Base-by-base conservation (phyloP, 2,113 vertebrate species). In the Crocuta crocuta region DNA sequence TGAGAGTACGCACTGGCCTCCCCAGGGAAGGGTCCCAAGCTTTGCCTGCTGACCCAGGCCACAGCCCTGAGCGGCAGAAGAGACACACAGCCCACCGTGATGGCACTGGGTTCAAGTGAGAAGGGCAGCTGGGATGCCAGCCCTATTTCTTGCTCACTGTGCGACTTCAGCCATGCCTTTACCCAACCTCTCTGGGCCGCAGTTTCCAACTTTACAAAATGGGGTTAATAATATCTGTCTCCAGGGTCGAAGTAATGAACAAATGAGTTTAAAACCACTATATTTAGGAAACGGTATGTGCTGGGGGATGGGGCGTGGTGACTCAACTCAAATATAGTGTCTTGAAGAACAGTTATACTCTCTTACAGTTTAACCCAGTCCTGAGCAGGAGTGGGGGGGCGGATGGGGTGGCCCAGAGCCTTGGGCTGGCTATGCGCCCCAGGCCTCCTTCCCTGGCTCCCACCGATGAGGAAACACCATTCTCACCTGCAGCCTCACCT, bases 401-500 rank as follows among this genome's bases (percentile, higher is more conserved):
- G 15, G 19, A 63, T 5, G 10, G 53, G 39, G 5, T 0, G 3
- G 63, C 55, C 61, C 11, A 0, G 7, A 31, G 48, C 63, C 66
- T 11, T 0, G 9, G 28, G 53, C 15, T 7, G 50, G 82, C 24
- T 1, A 10, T 1, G 2, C 1, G 7, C 19, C 89, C 90, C 43
- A 9, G 4, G 6, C n/a, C 43, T 50, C 19, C 65, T 12, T 45
- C 19, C 53, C 43, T 6, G 33, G 70, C 70, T 21, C 35, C 73
- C 31, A 10, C 35, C 31, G 45, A 23, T 13, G 35, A 26, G 26
- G 58, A 24, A 2, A 4, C 28, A 4, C 26, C 11, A 0, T 4
- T 10, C 43, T 10, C 31, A 61, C 31, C 33, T 48, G 13, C 19
- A 0, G 5, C 17, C 96, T 98, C 94, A 99, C 99, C 99, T 8